Conservation (phyloP, 2,113 vertebrate species). For the Neopipo cinnamomea region DNA sequence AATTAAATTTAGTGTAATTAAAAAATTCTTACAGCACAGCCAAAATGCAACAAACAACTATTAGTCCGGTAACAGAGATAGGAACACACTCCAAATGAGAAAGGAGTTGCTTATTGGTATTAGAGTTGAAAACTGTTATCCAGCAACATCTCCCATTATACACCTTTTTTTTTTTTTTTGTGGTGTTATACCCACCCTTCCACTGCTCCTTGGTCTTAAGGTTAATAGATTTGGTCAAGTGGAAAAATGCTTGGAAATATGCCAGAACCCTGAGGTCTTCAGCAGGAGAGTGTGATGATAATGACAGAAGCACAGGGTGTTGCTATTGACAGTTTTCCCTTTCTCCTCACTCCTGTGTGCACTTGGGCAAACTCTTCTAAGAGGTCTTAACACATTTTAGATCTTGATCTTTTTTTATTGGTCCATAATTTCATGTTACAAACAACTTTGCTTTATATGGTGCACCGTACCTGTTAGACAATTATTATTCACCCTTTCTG, state of each 20-base stretch:
- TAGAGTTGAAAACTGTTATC: not conserved
- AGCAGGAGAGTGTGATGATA: not conserved
- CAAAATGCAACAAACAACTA: not conserved
- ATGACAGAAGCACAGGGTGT: not conserved
- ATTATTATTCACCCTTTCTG: not conserved
- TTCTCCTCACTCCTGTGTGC: not conserved
- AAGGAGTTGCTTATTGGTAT: not conserved
- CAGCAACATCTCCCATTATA: not conserved
- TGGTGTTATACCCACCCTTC: not conserved
- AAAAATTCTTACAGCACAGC: not conserved
- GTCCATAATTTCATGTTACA: not conserved
- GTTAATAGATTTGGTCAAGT: not conserved
- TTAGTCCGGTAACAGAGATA: not conserved
- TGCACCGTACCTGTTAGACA: not conserved
- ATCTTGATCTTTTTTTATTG: not conserved
- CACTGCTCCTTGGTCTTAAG: not conserved
- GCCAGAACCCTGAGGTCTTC: not conserved
- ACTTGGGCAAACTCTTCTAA: not conserved
- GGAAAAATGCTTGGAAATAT: not conserved
- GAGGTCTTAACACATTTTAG: not conserved
- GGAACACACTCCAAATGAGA: not conserved
- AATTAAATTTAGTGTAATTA: not conserved
- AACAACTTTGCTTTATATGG: not conserved
- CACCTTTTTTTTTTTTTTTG: not conserved
- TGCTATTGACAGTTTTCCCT: not conserved